Conservation (phyloP, 2,797 vertebrate genomes). For the Lerista edwardsae region DNA sequence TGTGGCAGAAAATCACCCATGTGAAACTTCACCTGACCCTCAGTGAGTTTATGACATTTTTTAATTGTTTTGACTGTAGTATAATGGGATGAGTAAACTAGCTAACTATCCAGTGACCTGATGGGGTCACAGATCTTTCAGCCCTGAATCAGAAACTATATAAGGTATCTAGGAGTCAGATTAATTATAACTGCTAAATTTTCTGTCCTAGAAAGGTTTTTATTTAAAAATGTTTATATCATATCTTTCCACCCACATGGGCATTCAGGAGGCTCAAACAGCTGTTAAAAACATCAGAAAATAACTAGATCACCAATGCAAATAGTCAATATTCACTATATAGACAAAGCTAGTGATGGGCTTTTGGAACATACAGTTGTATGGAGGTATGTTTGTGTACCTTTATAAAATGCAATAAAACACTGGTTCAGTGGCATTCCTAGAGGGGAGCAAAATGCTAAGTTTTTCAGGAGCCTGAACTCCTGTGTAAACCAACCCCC, state of each 20-base stretch:
- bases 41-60: neutral
- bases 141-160: neutral
- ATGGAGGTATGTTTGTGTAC: neutral
- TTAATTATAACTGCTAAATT: fast-evolving
- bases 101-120: neutral
- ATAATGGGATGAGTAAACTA: neutral
- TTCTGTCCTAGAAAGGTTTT: neutral
- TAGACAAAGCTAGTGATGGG: neutral
- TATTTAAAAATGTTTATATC: neutral
- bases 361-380: neutral
- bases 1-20: neutral
- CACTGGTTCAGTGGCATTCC: too few species aligned
- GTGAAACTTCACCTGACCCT: neutral
- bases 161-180: conserved; percentile 11
- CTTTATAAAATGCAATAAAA: neutral
- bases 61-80: neutral
- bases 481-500: too few species aligned
- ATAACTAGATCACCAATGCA: too few species aligned
- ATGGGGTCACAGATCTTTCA: too few species aligned
- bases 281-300: too few species aligned
- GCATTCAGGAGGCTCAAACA: too few species aligned
- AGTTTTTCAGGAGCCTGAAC: too few species aligned
- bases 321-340: neutral
- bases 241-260: too few species aligned
- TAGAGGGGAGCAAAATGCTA: too few species aligned